Evolutionary conservation across 2,113 vertebrate genomes (phyloP), one percentile per base, ranked within the genome.

Genomic region (Actenoides hombroni): DNA sequence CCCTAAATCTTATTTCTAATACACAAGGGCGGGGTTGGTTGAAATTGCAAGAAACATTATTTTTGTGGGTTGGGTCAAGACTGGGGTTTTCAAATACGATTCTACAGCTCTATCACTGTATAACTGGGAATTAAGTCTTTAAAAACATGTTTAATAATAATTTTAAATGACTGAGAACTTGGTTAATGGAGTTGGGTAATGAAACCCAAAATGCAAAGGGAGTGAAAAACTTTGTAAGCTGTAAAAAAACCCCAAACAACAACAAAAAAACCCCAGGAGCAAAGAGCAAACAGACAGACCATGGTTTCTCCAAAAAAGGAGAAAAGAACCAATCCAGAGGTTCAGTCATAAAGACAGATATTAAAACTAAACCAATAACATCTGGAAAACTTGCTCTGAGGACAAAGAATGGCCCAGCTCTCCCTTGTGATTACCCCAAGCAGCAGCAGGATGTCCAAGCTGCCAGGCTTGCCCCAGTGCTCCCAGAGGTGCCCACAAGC

Each of bases 251-350:
- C 54, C 1, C 24, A 40, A 51, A 49, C 28, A 54, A 26, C 48
- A 48, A 48, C 20, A 13, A 24, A 49, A 49, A 24, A 49, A 49
- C 24, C 11, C 48, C 48, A 74, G 60, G 33, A 53, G 19, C 37
- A 80, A 76, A 85, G 4, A 77, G 39, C 48, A 57, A 44, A 54
- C 23, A 63, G 69, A 7, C 11, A 65, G 89, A 77, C 12, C 46
- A 33, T 1, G 16, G 16, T 86, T 90, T 88, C 64, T 83, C 90
- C 29, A 94, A 93, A 96, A 94, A 94, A 90, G 56, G 92, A 95
- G 71, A 94, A 95, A 81, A 95, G 33, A 91, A 51, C 33, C 64
- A 74, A 70, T 70, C 15, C 64, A 74, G 84, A 85, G 46, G 56
- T 57, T 92, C n/a, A 39, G 75, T 26, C 64, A 35, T 48, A 77